Evolutionary conservation across 2,113 vertebrate species (phyloP).

Genomic region (Pelmatolapia mariae): DNA sequence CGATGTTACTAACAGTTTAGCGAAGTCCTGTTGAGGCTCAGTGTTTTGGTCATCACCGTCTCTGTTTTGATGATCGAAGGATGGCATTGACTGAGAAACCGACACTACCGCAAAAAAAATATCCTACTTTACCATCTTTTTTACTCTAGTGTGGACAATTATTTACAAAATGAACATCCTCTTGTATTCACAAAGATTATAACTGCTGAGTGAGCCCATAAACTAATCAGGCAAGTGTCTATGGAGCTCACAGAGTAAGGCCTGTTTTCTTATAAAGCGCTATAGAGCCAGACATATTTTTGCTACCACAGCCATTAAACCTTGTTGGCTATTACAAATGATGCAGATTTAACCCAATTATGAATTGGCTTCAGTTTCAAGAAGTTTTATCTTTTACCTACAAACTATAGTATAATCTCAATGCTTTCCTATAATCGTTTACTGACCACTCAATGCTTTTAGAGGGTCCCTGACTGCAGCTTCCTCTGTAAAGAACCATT

Average conservation of each 20-base stretch:
- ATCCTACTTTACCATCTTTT: background rate
- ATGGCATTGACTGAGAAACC: background rate
- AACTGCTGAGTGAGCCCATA: background rate
- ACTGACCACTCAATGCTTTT: background rate
- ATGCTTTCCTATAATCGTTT: background rate
- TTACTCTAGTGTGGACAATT: background rate
- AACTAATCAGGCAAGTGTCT: background rate
- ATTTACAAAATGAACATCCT: background rate
- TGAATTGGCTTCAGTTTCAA: background rate
- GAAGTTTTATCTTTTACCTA: background rate
- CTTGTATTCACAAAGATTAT: background rate
- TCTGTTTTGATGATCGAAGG: background rate
- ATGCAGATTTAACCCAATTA: background rate
- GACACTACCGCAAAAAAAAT: background rate
- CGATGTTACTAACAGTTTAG: no score
- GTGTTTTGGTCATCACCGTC: accelerated
- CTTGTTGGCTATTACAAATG: background rate
- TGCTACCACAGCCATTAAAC: background rate
- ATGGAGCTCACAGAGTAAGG: background rate
- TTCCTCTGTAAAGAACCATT: background rate
- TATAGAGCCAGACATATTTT: background rate
- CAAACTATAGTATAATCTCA: background rate
- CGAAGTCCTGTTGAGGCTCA: background rate
- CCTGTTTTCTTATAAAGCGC: background rate
- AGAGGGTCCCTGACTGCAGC: background rate